Conservation (phyloP, 2,888 invertebrate species). For the Xylocampa areola region DNA sequence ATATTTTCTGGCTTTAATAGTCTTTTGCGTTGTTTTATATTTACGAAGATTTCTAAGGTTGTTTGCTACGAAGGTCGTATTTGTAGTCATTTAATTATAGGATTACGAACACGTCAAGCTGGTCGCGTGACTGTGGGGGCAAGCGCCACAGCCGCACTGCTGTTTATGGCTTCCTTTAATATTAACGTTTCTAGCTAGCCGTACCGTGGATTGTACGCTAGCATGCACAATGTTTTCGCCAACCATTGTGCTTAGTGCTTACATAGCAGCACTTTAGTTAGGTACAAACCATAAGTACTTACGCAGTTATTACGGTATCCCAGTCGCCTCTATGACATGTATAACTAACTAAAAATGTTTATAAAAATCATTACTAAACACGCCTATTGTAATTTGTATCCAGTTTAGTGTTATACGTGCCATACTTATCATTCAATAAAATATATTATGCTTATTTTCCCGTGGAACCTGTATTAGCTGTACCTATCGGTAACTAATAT, state of each 20-base stretch:
- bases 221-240: slow-evolving; percentile 32
- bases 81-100: slow-evolving; percentile 77
- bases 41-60: slow-evolving; percentile 51
- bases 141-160: slow-evolving; percentile 49
- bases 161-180: slow-evolving; percentile 57
- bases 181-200: slow-evolving; percentile 43
- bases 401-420: not conserved
- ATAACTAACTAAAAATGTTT: slow-evolving; percentile 19
- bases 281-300: slow-evolving; percentile 1
- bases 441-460: slow-evolving; percentile 1
- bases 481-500: not conserved
- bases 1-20: slow-evolving; percentile 1
- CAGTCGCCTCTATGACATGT: not conserved
- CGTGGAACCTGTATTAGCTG: not conserved
- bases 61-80: slow-evolving; percentile 60
- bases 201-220: slow-evolving; percentile 34
- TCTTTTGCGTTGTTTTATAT: slow-evolving; percentile 31
- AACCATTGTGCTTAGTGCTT: slow-evolving; percentile 13
- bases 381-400: slow-evolving; percentile 13
- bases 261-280: slow-evolving; percentile 7
- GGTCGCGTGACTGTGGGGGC: slow-evolving; percentile 64
- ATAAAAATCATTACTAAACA: slow-evolving; percentile 25
- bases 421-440: not conserved
- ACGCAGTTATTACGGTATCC: not conserved
- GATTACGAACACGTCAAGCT: slow-evolving; percentile 69